Base-by-base conservation (phyloP, 1,140 invertebrate species). In the Achatina immaculata region DNA sequence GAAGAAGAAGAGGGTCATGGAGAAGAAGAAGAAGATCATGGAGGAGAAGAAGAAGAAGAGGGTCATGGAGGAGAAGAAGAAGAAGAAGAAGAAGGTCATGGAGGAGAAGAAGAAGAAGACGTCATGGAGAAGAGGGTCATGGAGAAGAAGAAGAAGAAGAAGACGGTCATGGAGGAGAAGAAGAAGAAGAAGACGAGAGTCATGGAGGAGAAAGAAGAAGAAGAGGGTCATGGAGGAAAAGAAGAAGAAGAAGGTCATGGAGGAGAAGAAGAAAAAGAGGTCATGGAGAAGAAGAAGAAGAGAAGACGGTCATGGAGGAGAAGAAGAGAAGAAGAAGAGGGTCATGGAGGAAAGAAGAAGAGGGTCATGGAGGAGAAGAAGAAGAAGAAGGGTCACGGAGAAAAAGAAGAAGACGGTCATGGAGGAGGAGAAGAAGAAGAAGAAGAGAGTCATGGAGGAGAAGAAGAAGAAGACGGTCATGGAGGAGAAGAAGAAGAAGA, bases 21-120 rank as follows among this genome's bases (percentile, higher is more conserved):
- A 78, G 7, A 65, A 31, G 38, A 43, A 65, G 42, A 78, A 66
- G 31, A n/a, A 16, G 24, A 76, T 7, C 28, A 76, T n/a, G 43
- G n/a, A 28, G 14, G n/a, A 55, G 51, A 42, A 3, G 45, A 51
- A 55, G 14, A 73, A 31, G 40, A 40, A 11, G 42, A 48, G 14
- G 24, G 24, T 31, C 11, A 2, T 7, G 16, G 24, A 4, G 36
- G 36, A 31, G 36, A 62, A 77, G 6, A 77, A 24, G 58, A 40
- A 51, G 73, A 42, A 14, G 34, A 55, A n/a, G 74, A 65, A 62
- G 58, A 62, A 65, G 34, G 36, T 36, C 19, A 55, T 28, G 73
- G 24, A 38, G 31, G 40, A 62, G 74, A 77, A 55, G 51, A 31
- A 28, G 55, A 77, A 40, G 0, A 62, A 34, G 74, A 45, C 3